These are phyloP conservation scores for Andricus curvator DNA, from an alignment of 2,888 invertebrate species.

Conservation along the genomic window DNA sequence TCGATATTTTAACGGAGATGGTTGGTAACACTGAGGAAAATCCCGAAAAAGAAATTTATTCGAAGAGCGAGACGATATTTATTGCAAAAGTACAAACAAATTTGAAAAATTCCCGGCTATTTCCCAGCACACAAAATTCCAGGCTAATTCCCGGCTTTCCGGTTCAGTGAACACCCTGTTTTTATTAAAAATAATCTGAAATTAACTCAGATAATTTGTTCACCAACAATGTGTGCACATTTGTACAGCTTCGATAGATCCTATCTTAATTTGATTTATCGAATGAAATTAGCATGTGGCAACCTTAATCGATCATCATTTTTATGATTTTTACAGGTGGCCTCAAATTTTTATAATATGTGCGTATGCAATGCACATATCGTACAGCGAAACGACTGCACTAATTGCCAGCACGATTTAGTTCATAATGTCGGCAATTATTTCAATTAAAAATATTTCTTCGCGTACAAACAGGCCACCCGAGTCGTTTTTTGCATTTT, in stretches of 20 bases:
- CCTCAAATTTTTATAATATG: not conserved
- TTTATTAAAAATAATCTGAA: not conserved
- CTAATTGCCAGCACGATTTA: slow-evolving; percentile 35
- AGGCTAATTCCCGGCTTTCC: too few species aligned
- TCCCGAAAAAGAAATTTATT: too few species aligned
- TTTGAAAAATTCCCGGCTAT: too few species aligned
- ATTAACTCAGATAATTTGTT: not conserved
- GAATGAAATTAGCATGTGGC: not conserved
- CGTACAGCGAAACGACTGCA: slow-evolving; percentile 4
- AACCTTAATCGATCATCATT: not conserved
- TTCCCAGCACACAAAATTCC: too few species aligned
- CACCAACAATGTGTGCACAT: not conserved
- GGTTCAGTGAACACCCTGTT: too few species aligned
- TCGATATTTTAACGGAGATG: too few species aligned
- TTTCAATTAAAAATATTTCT: slow-evolving; percentile 71
- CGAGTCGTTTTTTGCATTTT: slow-evolving; percentile 22
- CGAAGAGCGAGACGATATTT: too few species aligned
- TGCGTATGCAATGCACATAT: not conserved
- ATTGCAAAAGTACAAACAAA: too few species aligned
- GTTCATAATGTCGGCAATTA: slow-evolving; percentile 72
- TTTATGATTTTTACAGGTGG: slow-evolving; percentile 13
- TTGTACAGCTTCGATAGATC: not conserved
- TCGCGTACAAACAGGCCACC: slow-evolving; percentile 19
- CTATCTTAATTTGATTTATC: not conserved
- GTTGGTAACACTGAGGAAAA: too few species aligned